Evolutionary conservation across 2,797 vertebrate genomes (phyloP).

Genomic region (Botia kubotai): DNA sequence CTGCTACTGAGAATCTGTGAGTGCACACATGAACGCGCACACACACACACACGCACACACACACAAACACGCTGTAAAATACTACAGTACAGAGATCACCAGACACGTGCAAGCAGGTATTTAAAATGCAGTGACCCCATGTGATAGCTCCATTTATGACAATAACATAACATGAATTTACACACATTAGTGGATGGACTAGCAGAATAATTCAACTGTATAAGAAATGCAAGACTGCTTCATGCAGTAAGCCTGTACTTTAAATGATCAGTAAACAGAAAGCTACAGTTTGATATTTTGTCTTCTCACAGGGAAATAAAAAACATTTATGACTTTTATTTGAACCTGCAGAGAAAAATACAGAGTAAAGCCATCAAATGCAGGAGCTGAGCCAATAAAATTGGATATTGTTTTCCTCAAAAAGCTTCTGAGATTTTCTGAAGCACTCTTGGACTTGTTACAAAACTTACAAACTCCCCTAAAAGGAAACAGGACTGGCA

Average conservation of each 20-base stretch:
- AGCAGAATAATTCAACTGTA: neutral
- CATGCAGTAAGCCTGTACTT: neutral
- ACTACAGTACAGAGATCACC: neutral
- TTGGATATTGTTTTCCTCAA: neutral
- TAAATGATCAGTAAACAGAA: neutral
- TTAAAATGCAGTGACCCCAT: neutral
- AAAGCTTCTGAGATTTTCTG: constrained; percentile 7
- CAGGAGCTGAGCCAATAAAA: neutral
- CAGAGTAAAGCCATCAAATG: neutral
- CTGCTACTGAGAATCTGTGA: neutral
- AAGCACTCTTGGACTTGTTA: constrained; percentile 11
- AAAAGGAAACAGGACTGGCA: neutral
- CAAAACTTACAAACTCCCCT: neutral
- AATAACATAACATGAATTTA: neutral
- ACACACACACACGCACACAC: neutral
- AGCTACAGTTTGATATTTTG: neutral
- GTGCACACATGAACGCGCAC: neutral
- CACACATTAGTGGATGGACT: neutral
- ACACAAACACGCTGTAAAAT: neutral
- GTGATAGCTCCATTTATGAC: neutral
- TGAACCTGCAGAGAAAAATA: neutral
- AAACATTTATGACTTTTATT: neutral
- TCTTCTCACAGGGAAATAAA: neutral
- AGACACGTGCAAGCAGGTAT: neutral
- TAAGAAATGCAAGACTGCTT: neutral